phyloP scores from a whole-genome alignment of 64 coral and sea anemone genomes.

The Orbicella faveolata region DNA sequence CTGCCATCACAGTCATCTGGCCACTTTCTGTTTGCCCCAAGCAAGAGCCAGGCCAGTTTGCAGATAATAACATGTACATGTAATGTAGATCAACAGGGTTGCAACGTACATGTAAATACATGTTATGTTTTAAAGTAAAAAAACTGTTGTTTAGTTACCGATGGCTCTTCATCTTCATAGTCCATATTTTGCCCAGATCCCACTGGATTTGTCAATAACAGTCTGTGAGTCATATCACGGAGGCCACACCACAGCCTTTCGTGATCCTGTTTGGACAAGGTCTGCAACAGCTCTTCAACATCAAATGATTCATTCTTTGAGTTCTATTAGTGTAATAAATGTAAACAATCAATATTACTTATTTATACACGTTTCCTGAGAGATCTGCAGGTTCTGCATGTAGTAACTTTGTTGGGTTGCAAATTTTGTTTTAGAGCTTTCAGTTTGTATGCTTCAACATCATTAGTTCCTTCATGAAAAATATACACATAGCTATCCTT shows the following conservation, averaged over 20 bases:
- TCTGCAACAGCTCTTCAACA: slow-evolving; percentile 75
- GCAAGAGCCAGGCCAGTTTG: too few species aligned
- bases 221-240: slow-evolving; percentile 30
- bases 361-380: too few species aligned
- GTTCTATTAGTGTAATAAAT: slow-evolving; percentile 27
- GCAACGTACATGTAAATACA: too few species aligned
- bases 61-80: too few species aligned
- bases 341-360: not conserved
- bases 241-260: slow-evolving; percentile 78
- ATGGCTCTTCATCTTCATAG: slow-evolving; percentile 1
- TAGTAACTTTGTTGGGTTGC: not conserved
- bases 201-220: slow-evolving; percentile 11
- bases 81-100: too few species aligned
- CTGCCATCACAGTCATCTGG: too few species aligned
- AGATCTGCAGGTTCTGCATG: not conserved
- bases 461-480: too few species aligned
- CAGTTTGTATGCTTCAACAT: too few species aligned
- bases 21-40: too few species aligned
- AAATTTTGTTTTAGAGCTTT: too few species aligned
- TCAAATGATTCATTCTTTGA: slow-evolving; percentile 90
- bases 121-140: too few species aligned
- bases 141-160: not conserved
- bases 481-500: too few species aligned
- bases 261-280: slow-evolving; percentile 78
- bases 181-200: slow-evolving; percentile 38